Evolutionary conservation across 2,113 vertebrate species (phyloP).

Genomic region (Gavialis gangeticus): DNA sequence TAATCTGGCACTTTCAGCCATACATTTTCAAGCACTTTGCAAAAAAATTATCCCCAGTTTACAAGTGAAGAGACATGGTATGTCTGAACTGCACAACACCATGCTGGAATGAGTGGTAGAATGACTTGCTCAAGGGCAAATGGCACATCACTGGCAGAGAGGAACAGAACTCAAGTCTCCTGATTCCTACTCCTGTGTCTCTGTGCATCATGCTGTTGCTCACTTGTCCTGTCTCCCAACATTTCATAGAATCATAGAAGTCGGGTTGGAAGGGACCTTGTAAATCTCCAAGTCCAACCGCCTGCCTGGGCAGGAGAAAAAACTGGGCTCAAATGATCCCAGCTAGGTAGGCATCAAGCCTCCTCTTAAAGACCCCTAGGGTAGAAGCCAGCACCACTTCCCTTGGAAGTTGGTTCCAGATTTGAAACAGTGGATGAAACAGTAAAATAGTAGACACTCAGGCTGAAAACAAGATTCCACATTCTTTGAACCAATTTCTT

Average conservation of each 20-base stretch:
- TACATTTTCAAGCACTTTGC: not conserved
- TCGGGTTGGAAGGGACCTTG: too few relatives aligned
- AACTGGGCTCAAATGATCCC: too few relatives aligned
- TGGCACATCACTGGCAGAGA: not conserved
- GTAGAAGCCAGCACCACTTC: too few relatives aligned
- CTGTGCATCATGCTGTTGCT: not conserved
- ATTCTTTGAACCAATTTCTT: not conserved
- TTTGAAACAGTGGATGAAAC: not conserved
- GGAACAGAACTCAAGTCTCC: not conserved
- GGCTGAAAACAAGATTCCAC: fast-evolving
- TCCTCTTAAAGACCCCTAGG: too few relatives aligned
- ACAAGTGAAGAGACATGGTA: not conserved
- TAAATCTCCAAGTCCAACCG: too few relatives aligned
- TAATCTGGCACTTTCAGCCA: not conserved
- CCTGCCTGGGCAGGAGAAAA: too few relatives aligned
- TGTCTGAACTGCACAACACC: too few relatives aligned
- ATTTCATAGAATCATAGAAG: too few relatives aligned
- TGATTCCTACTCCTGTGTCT: not conserved
- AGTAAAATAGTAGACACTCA: not conserved
- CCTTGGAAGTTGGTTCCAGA: too few relatives aligned
- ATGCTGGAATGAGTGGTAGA: not conserved
- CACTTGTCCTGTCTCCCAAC: not conserved
- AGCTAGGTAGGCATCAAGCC: too few relatives aligned
- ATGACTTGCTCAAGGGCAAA: not conserved
- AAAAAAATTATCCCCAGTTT: not conserved